Evolutionary conservation across 2,113 vertebrate genomes (phyloP).

Genomic region (Ageneiosus marmoratus): DNA sequence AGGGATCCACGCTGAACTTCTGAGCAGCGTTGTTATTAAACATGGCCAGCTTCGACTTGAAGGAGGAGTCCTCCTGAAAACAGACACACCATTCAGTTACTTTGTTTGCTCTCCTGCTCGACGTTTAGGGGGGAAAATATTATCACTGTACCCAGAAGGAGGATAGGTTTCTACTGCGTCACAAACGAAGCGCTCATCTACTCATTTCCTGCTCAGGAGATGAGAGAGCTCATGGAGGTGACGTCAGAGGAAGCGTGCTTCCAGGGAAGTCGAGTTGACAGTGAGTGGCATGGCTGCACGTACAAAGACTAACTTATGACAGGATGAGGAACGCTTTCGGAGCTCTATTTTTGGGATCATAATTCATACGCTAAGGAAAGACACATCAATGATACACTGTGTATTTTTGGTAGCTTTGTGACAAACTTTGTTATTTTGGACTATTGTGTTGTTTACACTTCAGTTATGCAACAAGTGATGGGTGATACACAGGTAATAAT

Average conservation of each 20-base stretch:
- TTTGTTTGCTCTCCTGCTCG: constrained; percentile 32
- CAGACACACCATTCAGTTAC: constrained; percentile 49
- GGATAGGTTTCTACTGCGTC: constrained; percentile 18
- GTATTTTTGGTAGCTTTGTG: background rate
- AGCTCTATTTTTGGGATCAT: background rate
- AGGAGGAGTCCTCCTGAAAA: constrained; percentile 84
- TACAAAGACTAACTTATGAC: background rate
- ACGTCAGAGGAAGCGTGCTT: constrained; percentile 22
- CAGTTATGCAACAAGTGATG: background rate
- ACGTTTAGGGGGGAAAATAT: constrained; percentile 19
- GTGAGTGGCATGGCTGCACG: background rate
- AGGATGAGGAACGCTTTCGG: background rate
- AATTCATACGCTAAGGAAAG: background rate
- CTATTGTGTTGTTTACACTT: background rate
- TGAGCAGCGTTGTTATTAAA: constrained; percentile 78
- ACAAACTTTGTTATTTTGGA: background rate
- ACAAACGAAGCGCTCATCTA: constrained; percentile 22
- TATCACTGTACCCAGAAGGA: constrained; percentile 46
- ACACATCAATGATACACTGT: background rate
- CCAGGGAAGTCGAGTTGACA: background rate
- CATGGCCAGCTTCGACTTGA: constrained; percentile 85
- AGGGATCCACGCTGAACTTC: constrained; percentile 83
- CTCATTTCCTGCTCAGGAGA: constrained; percentile 40
- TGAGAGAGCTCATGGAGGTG: background rate
- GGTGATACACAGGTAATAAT: background rate